Conservation (phyloP, 92 coral and sea anemone genomes). For the Bergia puertoricense region DNA sequence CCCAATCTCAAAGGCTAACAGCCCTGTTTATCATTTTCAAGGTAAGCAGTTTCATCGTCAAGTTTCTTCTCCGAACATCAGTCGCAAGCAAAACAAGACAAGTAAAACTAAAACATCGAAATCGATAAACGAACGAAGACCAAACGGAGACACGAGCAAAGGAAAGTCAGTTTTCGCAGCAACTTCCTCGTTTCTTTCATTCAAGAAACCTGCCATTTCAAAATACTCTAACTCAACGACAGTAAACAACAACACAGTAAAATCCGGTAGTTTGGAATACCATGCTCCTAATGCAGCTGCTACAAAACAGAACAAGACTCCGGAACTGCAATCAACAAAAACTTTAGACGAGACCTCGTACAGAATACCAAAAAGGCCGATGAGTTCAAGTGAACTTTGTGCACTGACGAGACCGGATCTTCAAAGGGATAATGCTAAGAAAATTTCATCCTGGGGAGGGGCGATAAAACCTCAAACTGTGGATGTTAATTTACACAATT, state of each 20-base stretch:
- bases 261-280: neutral
- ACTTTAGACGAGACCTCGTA: neutral
- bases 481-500: neutral
- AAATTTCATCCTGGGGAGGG: conserved; percentile 42
- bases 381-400: neutral
- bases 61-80: neutral
- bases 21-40: neutral
- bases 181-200: conserved; percentile 3
- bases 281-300: neutral
- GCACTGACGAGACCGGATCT: conserved; percentile 7
- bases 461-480: conserved; percentile 33
- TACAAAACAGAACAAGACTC: neutral
- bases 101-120: neutral
- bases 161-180: conserved; percentile 4
- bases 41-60: conserved; percentile 13
- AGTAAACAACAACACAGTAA: neutral
- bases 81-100: neutral
- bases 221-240: neutral
- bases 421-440: conserved; percentile 36
- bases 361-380: conserved; percentile 9
- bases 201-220: conserved; percentile 9
- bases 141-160: neutral
- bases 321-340: conserved; percentile 6
- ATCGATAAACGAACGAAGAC: neutral
- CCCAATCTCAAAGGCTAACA: neutral